Evolutionary conservation across 1,140 invertebrate species (phyloP).

Genomic region (Ganaspis sp.): DNA sequence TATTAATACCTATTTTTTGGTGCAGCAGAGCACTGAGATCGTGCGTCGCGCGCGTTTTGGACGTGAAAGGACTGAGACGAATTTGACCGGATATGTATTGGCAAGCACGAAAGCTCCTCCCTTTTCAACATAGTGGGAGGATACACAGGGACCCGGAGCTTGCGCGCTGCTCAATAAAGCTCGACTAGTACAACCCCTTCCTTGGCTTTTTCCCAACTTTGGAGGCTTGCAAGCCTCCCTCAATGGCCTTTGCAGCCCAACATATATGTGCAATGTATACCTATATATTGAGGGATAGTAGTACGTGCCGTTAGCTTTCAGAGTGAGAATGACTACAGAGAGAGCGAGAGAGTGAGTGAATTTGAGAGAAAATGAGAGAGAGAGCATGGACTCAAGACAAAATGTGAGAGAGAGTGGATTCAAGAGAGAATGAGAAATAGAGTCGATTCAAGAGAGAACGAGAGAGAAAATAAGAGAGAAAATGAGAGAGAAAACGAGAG

Average conservation of each 20-base stretch:
- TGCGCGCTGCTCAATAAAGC: slow-evolving; percentile 61
- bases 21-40: slow-evolving; percentile 50
- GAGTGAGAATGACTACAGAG: not conserved
- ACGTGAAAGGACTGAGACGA: slow-evolving; percentile 70
- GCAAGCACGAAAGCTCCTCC: slow-evolving; percentile 72
- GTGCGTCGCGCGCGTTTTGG: slow-evolving; percentile 69
- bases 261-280: slow-evolving; percentile 3
- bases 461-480: not conserved
- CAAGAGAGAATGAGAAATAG: not conserved
- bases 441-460: not conserved
- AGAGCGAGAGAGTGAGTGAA: not conserved
- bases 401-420: not conserved
- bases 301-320: slow-evolving; percentile 19
- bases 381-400: too few relatives aligned
- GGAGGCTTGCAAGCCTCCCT: slow-evolving; percentile 62
- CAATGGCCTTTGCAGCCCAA: slow-evolving; percentile 20
- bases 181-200: slow-evolving; percentile 68
- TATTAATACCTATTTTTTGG: slow-evolving; percentile 26
- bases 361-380: too few relatives aligned
- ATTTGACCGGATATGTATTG: slow-evolving; percentile 69
- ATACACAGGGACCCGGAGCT: slow-evolving; percentile 64
- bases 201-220: slow-evolving; percentile 69
- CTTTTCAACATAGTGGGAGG: slow-evolving; percentile 66
- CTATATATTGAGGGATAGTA: not conserved
- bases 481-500: not conserved